phyloP scores from a whole-genome alignment of 2,888 invertebrate species.

The Bombylius discolor region DNA sequence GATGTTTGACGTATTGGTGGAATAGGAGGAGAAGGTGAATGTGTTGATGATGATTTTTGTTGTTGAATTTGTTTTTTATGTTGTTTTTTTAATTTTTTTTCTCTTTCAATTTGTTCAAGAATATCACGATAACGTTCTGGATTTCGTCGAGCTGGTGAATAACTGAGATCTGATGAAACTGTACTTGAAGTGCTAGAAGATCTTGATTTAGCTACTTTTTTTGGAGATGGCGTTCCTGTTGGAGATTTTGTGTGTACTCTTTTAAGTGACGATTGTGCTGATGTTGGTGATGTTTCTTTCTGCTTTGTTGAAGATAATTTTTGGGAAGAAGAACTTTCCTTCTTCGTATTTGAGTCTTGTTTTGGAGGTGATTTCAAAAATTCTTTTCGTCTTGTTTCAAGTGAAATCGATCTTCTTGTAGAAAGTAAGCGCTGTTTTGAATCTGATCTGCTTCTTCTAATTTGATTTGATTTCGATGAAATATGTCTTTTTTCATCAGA shows the following conservation, averaged over 20 bases:
- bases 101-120: slow-evolving; percentile 43
- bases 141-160: slow-evolving; percentile 54
- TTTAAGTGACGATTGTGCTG: slow-evolving; percentile 15
- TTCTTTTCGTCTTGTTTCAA: slow-evolving; percentile 10
- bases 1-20: slow-evolving; percentile 7
- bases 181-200: slow-evolving; percentile 21
- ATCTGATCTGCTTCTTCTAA: slow-evolving; percentile 3
- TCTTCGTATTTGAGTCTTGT: neutral
- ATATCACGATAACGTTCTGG: slow-evolving; percentile 57
- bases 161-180: slow-evolving; percentile 45
- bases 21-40: slow-evolving; percentile 1
- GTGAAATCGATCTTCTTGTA: neutral
- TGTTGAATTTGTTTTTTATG: slow-evolving; percentile 11
- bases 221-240: slow-evolving; percentile 1
- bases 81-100: slow-evolving; percentile 37
- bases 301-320: neutral
- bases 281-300: neutral
- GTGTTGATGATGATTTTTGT: slow-evolving; percentile 5
- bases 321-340: neutral
- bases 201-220: slow-evolving; percentile 12
- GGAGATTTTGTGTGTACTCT: slow-evolving; percentile 11
- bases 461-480: neutral
- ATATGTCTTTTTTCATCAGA: slow-evolving; percentile 2
- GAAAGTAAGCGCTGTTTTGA: neutral
- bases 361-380: slow-evolving; percentile 15